Evolutionary conservation across 2,113 vertebrate species (phyloP).

Genomic region (Phaethon lepturus): DNA sequence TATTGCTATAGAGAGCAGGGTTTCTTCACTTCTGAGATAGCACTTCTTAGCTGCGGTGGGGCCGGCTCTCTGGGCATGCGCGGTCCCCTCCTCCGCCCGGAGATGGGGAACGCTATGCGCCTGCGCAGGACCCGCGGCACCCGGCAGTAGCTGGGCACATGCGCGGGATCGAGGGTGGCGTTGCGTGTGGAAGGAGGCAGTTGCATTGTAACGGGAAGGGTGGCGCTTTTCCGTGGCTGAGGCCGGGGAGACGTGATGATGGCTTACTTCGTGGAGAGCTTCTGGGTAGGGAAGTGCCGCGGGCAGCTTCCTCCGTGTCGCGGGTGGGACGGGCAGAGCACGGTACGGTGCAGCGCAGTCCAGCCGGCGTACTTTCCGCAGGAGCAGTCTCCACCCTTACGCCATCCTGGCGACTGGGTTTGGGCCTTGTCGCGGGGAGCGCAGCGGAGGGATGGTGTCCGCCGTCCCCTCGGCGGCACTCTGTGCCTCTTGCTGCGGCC

Average conservation of each 20-base stretch:
- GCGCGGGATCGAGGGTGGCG: not conserved
- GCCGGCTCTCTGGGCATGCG: not conserved
- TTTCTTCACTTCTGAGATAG: not conserved
- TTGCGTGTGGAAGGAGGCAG: not conserved
- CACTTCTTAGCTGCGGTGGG: not conserved
- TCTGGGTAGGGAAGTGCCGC: slow-evolving; percentile 82
- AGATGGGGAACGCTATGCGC: not conserved
- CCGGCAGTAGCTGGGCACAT: slow-evolving; percentile 28
- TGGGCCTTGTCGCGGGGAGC: not conserved
- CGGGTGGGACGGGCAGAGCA: not conserved
- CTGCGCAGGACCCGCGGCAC: not conserved
- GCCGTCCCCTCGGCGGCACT: not conserved
- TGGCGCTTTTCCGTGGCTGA: not conserved
- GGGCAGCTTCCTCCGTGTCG: not conserved
- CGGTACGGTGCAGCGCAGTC: too few relatives aligned
- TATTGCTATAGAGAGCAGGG: not conserved
- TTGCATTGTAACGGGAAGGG: slow-evolving; percentile 5
- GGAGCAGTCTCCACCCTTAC: not conserved
- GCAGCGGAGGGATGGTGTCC: not conserved
- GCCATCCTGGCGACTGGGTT: not conserved
- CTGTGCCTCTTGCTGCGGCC: not conserved
- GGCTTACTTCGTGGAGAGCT: slow-evolving; percentile 91
- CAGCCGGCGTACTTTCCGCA: not conserved
- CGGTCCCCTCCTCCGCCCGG: not conserved
- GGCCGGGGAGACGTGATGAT: slow-evolving; percentile 84